phyloP scores from a whole-genome alignment of 2,888 invertebrate genomes.

The Trisateles emortualis region DNA sequence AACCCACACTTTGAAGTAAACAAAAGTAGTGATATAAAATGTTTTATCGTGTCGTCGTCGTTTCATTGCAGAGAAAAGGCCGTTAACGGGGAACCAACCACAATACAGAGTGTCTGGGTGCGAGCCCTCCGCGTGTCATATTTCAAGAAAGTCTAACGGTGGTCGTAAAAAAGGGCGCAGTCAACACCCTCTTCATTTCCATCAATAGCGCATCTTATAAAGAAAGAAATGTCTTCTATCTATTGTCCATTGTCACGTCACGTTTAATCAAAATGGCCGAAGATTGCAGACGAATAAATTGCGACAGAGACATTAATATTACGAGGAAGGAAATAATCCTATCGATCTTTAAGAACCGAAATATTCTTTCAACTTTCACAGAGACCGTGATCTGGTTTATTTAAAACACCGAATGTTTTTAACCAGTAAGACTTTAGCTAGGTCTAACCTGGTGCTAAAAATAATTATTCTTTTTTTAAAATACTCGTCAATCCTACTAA shows the following conservation, averaged over 20 bases:
- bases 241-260: conserved; percentile 24
- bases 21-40: conserved; percentile 77
- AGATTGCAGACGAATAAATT: conserved; percentile 10
- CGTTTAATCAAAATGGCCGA: conserved; percentile 30
- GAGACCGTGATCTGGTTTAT: no score
- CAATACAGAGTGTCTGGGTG: conserved; percentile 53
- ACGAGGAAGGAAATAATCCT: neutral
- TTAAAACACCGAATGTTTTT: no score
- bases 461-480: no score
- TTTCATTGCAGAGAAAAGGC: conserved; percentile 51
- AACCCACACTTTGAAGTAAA: conserved; percentile 71
- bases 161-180: conserved; percentile 73
- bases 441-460: no score
- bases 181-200: conserved; percentile 61
- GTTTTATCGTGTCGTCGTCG: conserved; percentile 70
- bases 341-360: no score
- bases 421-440: no score
- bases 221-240: conserved; percentile 28
- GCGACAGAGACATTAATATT: neutral
- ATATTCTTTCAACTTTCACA: no score
- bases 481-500: no score
- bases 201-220: conserved; percentile 57
- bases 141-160: conserved; percentile 72
- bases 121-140: conserved; percentile 64
- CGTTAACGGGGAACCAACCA: conserved; percentile 54